A percentile compares a stretch with the other conserved stretches of the same genome.
Conservation (phyloP, 2,113 vertebrate species). For the Hassar affinis region DNA sequence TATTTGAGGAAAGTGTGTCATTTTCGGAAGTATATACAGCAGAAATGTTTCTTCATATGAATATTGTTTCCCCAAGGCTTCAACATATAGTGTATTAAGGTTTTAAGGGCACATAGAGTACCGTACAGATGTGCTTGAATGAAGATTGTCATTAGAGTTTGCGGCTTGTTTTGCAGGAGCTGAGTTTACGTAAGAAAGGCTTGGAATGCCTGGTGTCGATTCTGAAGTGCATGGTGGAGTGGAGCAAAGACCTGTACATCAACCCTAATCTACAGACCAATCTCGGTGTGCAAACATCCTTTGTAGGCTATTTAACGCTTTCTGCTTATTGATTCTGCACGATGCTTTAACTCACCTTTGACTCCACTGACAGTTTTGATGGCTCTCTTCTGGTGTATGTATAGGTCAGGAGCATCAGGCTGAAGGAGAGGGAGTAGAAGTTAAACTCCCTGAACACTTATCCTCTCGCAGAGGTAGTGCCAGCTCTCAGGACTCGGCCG, state of each 20-base stretch:
- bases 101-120: not conserved
- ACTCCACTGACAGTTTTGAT: not conserved
- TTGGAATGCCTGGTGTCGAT: constrained; percentile 96
- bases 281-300: constrained; percentile 78
- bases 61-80: not conserved
- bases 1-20: not conserved
- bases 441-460: constrained; percentile 80
- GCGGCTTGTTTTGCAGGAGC: constrained; percentile 72
- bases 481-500: constrained; percentile 89
- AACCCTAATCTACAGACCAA: constrained; percentile 92
- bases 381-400: not conserved
- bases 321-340: not conserved
- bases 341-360: not conserved
- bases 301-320: not conserved
- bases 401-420: constrained; percentile 84
- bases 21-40: not conserved
- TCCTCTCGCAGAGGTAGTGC: constrained; percentile 81
- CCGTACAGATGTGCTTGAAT: not conserved
- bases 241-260: constrained; percentile 97
- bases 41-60: not conserved
- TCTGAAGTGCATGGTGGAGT: constrained; percentile 98
- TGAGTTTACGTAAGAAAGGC: constrained; percentile 95
- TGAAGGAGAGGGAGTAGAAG: constrained; percentile 81
- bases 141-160: not conserved
- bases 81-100: not conserved